A percentile compares a stretch with the other conserved stretches of the same genome.
These are phyloP conservation scores for Squalus acanthias DNA, from an alignment of 2,797 vertebrate species.

Conservation along the genomic window DNA sequence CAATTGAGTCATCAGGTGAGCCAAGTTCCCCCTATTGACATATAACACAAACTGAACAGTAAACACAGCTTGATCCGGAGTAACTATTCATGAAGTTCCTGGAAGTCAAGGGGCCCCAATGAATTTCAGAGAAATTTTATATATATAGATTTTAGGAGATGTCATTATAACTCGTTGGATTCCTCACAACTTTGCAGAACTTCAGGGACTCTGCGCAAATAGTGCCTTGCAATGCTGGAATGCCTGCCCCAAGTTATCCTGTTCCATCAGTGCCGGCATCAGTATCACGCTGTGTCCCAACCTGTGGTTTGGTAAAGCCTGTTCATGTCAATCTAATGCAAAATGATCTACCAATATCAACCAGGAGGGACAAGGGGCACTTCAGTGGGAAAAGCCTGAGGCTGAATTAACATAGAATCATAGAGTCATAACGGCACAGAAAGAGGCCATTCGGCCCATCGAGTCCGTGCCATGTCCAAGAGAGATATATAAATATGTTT, in stretches of 20 bases:
- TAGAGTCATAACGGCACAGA: too few relatives aligned
- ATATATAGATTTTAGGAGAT: not conserved
- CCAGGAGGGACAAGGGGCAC: not conserved
- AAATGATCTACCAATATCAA: not conserved
- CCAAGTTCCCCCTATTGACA: not conserved
- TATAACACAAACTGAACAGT: not conserved
- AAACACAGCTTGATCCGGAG: not conserved
- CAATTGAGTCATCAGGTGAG: not conserved
- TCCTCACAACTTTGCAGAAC: not conserved
- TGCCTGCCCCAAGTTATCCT: not conserved
- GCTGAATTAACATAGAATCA: not conserved
- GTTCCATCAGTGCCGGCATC: not conserved
- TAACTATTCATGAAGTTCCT: not conserved
- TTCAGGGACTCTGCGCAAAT: not conserved
- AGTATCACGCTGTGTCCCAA: not conserved
- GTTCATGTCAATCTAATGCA: not conserved
- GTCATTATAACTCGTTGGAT: not conserved
- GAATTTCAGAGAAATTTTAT: not conserved
- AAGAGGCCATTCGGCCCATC: too few relatives aligned
- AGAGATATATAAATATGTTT: not conserved
- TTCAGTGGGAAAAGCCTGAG: not conserved
- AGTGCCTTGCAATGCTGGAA: not conserved
- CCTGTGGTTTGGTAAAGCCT: not conserved
- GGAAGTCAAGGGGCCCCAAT: not conserved
- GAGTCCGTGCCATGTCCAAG: too few relatives aligned